Conservation (phyloP, 1,140 invertebrate species). For the Tetranychus cinnabarinus region DNA sequence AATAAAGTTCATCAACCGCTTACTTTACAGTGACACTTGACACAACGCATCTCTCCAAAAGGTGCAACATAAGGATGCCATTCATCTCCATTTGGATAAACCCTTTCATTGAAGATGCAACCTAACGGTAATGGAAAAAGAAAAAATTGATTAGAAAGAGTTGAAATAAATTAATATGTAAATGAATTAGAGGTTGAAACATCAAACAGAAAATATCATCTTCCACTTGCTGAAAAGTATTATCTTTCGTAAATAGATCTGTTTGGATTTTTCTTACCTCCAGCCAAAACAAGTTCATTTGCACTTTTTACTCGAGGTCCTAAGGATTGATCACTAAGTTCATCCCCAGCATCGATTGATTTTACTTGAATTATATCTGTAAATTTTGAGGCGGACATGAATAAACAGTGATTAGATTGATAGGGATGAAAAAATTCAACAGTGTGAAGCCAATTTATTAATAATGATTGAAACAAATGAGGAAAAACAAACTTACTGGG, state of each 20-base stretch:
- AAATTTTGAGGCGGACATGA: background rate
- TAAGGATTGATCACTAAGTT: constrained; percentile 10
- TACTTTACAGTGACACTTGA: constrained; percentile 67
- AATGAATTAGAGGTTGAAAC: too few relatives aligned
- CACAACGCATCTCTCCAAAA: constrained; percentile 57
- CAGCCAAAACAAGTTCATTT: constrained; percentile 17
- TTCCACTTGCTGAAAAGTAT: too few relatives aligned
- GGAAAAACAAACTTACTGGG: constrained; percentile 19
- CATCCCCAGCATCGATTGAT: background rate
- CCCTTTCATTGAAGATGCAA: constrained; percentile 23
- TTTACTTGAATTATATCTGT: constrained; percentile 6
- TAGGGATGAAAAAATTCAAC: too few relatives aligned
- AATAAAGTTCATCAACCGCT: constrained; percentile 12
- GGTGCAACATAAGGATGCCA: constrained; percentile 54
- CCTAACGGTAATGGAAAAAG: constrained; percentile 8
- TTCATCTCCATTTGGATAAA: constrained; percentile 50
- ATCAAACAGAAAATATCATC: too few relatives aligned
- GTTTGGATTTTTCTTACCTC: constrained; percentile 31
- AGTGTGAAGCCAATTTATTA: too few relatives aligned
- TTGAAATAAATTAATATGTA: background rate
- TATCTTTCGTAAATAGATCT: too few relatives aligned
- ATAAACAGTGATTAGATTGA: too few relatives aligned
- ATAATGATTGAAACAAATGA: too few relatives aligned
- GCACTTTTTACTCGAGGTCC: too few relatives aligned
- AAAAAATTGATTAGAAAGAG: background rate